Percentiles rank a stretch among this genome's conserved stretches.
phyloP scores from a whole-genome alignment of 23 tunicate genomes.

The Oikopleura dioica region DNA sequence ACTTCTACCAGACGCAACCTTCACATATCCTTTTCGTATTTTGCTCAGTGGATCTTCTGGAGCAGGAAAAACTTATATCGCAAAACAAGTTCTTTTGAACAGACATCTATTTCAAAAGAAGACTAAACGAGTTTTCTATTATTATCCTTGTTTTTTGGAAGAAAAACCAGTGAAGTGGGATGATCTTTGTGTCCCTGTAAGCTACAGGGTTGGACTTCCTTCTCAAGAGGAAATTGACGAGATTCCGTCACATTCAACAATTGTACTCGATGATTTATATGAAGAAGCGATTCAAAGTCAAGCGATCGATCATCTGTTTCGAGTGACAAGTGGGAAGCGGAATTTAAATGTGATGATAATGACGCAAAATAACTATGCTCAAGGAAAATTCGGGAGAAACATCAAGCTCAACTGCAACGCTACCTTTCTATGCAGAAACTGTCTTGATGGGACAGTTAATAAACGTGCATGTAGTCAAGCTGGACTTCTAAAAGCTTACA shows the following conservation, averaged over 20 bases:
- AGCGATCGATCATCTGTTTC: constrained; percentile 5
- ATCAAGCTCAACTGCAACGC: background rate
- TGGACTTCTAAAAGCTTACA: background rate
- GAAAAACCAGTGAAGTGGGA: background rate
- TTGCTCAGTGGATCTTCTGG: background rate
- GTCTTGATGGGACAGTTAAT: background rate
- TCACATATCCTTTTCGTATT: background rate
- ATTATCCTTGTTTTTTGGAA: constrained; percentile 1
- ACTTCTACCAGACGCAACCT: background rate
- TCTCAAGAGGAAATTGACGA: background rate
- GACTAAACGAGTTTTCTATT: background rate
- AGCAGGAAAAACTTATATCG: constrained; percentile 2
- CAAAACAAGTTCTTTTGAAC: background rate
- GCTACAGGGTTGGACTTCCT: background rate
- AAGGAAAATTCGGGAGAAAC: background rate
- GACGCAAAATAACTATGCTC: background rate
- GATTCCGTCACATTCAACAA: background rate
- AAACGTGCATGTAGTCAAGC: background rate
- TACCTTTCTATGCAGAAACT: background rate
- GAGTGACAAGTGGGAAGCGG: background rate
- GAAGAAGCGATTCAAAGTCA: background rate
- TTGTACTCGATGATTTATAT: background rate
- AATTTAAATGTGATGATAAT: background rate
- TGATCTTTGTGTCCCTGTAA: background rate
- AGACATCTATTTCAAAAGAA: background rate